Evolutionary conservation across 2,113 vertebrate species (phyloP), one percentile per base, ranked within the genome.

Genomic region (Ceyx cyanopectus): DNA sequence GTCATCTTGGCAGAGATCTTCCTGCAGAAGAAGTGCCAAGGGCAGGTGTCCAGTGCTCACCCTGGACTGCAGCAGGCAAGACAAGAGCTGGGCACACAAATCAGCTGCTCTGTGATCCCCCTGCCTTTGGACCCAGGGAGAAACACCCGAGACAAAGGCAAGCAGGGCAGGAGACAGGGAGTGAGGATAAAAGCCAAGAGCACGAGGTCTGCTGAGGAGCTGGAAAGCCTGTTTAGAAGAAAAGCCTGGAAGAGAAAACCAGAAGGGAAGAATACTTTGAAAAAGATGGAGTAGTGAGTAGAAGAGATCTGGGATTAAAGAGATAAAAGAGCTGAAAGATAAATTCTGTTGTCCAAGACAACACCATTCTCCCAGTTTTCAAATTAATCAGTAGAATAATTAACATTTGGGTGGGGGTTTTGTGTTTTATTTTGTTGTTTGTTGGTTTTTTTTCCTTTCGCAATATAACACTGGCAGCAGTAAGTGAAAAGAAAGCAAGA

Each of bases 391-490:
- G 17, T 46, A 85, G 93, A 92, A 67, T 32, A 19, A 41, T 40
- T 15, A 3, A 40, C 13, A 5, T 30, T 65, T 21, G 53, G 26
- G 14, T 24, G 45, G 45, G 45, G 45, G 45, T 7, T 45, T 45
- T 10, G 37, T 75, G 21, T 23, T 21, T 48, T 48, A 21, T 48
- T 48, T 20, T 19, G 21, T 48, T 23, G 16, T 46, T 46, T 46
- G 16, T 46, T 19, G 19, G 16, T 46, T 61, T 22, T 7, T 3
- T 6, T 3, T 4, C 12, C 21, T 56, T 72, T 70, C 0, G 0
- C 60, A 86, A 77, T 7, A 41, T 34, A 68, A 74, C 40, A 34
- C 20, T n/a, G 23, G 15, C 7, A 4, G 32, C 19, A 81, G 3
- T 51, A 67, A 83, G 24, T 19, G 19, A 81, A 89, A 65, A 82